A percentile compares a stretch with the other conserved stretches of the same genome.
Conservation (phyloP, 1,140 invertebrate species). For the Papilio polytes region DNA sequence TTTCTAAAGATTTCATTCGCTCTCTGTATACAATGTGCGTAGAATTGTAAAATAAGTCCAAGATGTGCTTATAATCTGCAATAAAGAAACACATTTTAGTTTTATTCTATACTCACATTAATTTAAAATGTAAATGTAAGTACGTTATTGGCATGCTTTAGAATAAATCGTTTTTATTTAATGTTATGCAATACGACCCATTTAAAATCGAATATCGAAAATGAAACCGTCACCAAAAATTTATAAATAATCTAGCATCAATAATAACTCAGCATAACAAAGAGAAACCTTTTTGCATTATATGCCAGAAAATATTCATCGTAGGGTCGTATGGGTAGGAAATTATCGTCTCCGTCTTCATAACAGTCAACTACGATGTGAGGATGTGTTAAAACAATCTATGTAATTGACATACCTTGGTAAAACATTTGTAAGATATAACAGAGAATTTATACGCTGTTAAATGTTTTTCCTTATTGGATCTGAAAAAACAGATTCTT, state of each 20-base stretch:
- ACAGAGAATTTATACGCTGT: conserved; percentile 72
- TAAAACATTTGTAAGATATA: conserved; percentile 72
- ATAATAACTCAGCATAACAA: not conserved
- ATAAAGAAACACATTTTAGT: conserved; percentile 17
- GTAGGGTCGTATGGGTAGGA: not conserved
- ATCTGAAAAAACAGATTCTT: conserved; percentile 54
- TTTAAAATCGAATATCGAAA: no score
- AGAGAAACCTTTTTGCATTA: not conserved
- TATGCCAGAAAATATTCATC: not conserved
- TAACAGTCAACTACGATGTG: conserved; percentile 33
- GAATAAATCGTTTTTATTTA: no score
- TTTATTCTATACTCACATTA: no score
- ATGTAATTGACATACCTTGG: conserved; percentile 56
- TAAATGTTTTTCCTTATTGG: conserved; percentile 61
- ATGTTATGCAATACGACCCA: no score
- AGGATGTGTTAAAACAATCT: conserved; percentile 46
- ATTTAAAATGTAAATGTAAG: no score
- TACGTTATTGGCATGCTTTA: no score
- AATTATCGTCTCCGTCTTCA: not conserved
- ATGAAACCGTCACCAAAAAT: no score
- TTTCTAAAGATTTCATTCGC: not conserved
- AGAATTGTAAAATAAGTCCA: conserved; percentile 64
- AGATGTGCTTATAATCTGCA: conserved; percentile 53
- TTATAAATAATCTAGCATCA: no score
- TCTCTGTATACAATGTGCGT: not conserved